Evolutionary conservation across 2,797 vertebrate genomes (phyloP).

Genomic region (Tragopan temminckii): DNA sequence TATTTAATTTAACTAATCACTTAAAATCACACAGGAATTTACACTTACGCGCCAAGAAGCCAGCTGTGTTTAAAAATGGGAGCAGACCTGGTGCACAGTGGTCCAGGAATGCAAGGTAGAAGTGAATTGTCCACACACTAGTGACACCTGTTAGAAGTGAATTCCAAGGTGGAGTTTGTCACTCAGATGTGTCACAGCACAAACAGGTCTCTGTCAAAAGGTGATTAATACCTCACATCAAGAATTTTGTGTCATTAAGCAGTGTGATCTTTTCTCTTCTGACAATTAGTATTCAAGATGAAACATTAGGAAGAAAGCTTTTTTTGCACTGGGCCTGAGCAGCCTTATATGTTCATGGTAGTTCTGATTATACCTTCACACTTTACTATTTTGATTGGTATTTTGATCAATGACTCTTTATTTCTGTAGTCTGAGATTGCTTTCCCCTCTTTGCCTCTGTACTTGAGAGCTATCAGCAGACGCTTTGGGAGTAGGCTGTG

Average conservation of each 20-base stretch:
- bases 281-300: constrained; percentile 46
- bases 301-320: constrained; percentile 27
- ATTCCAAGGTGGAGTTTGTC: background rate
- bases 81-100: background rate
- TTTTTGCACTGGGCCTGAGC: background rate
- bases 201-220: constrained; percentile 31
- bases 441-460: background rate
- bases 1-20: constrained; percentile 83
- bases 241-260: constrained; percentile 16
- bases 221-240: constrained; percentile 38
- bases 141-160: background rate
- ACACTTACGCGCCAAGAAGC: constrained; percentile 74
- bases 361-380: background rate
- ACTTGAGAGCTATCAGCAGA: background rate
- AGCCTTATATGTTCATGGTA: background rate
- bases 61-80: constrained; percentile 77
- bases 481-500: background rate
- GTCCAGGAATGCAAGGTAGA: background rate
- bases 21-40: constrained; percentile 74
- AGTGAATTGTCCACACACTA: background rate
- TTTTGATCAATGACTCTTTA: background rate
- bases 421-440: background rate
- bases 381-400: background rate
- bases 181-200: background rate
- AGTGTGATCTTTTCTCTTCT: constrained; percentile 32